These are phyloP conservation scores for Synergus gifuensis DNA, from an alignment of 2,888 invertebrate species.

Conservation along the genomic window DNA sequence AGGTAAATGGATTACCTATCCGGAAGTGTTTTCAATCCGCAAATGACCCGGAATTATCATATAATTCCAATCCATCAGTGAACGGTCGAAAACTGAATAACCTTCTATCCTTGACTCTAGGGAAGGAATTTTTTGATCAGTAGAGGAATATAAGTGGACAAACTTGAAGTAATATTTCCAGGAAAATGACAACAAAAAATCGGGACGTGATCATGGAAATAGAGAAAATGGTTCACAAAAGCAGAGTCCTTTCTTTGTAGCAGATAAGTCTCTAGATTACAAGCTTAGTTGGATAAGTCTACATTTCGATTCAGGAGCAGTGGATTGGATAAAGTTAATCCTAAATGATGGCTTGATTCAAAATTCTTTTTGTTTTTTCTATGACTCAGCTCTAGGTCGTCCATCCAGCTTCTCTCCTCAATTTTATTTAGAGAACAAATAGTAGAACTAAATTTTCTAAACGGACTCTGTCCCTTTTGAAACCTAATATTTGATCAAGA, in stretches of 20 bases:
- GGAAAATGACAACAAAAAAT: neutral
- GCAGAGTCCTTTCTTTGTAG: constrained; percentile 14
- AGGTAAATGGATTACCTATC: too few species aligned
- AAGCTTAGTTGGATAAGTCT: constrained; percentile 18
- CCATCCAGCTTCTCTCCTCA: neutral
- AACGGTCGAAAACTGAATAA: too few species aligned
- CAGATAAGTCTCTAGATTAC: constrained; percentile 33
- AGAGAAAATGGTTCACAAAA: constrained; percentile 2
- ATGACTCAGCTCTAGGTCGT: neutral
- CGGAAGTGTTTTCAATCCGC: too few species aligned
- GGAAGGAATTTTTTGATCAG: constrained; percentile 7
- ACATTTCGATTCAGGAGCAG: constrained; percentile 31
- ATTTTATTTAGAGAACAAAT: neutral
- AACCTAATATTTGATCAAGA: neutral
- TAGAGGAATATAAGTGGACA: neutral
- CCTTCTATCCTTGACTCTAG: neutral
- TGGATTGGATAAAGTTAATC: constrained; percentile 16
- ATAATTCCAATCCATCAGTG: too few species aligned
- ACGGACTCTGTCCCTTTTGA: neutral
- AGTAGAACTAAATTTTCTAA: neutral
- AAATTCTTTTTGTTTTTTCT: constrained; percentile 23
- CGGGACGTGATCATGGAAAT: neutral
- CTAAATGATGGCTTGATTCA: constrained; percentile 34
- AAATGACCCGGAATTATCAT: too few species aligned
- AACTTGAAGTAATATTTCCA: neutral